Conservation (phyloP, 2,797 vertebrate species). For the Varecia variegata region DNA sequence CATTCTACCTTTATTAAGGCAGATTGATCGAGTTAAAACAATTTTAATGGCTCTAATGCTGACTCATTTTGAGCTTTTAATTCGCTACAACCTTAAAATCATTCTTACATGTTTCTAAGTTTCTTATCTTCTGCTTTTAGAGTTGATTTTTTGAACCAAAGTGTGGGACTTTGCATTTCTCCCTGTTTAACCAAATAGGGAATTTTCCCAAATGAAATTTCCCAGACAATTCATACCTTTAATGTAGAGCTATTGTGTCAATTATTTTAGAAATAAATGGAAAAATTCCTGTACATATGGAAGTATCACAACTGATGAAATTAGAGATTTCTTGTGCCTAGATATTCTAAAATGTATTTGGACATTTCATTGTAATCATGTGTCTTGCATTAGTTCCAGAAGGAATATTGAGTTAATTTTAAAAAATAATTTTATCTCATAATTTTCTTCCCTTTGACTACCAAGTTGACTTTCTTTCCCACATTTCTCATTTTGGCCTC, state of each 20-base stretch:
- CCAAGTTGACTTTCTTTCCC: neutral
- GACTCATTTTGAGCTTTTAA: conserved; percentile 8
- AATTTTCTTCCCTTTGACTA: neutral
- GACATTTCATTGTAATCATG: neutral
- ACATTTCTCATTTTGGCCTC: neutral
- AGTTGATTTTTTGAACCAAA: conserved; percentile 22
- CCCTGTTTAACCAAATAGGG: neutral
- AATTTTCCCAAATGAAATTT: neutral
- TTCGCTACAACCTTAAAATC: neutral
- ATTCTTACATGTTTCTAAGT: neutral
- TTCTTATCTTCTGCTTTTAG: neutral
- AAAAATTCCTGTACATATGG: neutral
- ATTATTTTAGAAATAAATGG: conserved; percentile 9
- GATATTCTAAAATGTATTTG: neutral
- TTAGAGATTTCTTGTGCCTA: neutral
- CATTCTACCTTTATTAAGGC: neutral
- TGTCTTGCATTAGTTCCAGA: neutral
- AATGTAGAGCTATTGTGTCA: neutral
- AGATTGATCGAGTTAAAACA: neutral
- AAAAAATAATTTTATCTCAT: conserved; percentile 20
- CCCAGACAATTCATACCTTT: neutral
- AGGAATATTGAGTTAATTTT: neutral
- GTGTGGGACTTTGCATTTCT: neutral
- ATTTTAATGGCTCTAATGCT: neutral
- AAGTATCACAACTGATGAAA: neutral